Conservation (phyloP, 2,888 invertebrate species). For the Troides oblongomaculatus region DNA sequence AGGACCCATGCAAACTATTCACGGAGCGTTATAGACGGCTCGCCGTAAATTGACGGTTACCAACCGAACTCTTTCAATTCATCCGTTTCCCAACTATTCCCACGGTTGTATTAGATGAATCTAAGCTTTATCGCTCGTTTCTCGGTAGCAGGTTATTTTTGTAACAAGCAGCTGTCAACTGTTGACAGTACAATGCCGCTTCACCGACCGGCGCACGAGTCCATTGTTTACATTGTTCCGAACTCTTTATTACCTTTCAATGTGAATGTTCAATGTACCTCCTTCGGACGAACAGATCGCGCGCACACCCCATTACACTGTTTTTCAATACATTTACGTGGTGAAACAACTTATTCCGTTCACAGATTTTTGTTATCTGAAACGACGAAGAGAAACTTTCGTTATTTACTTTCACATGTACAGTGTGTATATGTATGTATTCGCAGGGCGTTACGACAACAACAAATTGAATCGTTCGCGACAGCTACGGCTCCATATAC, state of each 20-base stretch:
- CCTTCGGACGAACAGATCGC: slow-evolving; percentile 46
- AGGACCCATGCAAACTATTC: no score
- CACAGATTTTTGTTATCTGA: slow-evolving; percentile 55
- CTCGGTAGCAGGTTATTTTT: slow-evolving; percentile 7
- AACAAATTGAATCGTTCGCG: not conserved
- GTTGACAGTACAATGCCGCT: slow-evolving; percentile 5
- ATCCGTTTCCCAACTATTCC: not conserved
- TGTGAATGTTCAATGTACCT: slow-evolving; percentile 47
- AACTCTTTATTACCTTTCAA: slow-evolving; percentile 54
- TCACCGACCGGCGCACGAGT: not conserved
- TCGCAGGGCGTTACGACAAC: slow-evolving; percentile 11
- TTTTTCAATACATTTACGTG: slow-evolving; percentile 37
- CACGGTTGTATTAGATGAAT: not conserved
- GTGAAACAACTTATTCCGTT: slow-evolving; percentile 39
- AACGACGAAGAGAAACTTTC: slow-evolving; percentile 57
- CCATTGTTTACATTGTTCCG: slow-evolving; percentile 9
- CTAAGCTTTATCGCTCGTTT: slow-evolving; percentile 5
- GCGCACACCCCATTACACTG: slow-evolving; percentile 58
- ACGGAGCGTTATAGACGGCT: no score
- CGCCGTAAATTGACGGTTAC: no score
- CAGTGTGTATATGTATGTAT: not conserved
- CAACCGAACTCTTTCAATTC: no score
- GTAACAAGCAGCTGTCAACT: slow-evolving; percentile 10
- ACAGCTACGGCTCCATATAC: not conserved
- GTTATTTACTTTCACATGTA: slow-evolving; percentile 39